These are phyloP conservation scores for Gallirallus australis DNA, from an alignment of 2,797 vertebrate genomes.

Conservation along the genomic window DNA sequence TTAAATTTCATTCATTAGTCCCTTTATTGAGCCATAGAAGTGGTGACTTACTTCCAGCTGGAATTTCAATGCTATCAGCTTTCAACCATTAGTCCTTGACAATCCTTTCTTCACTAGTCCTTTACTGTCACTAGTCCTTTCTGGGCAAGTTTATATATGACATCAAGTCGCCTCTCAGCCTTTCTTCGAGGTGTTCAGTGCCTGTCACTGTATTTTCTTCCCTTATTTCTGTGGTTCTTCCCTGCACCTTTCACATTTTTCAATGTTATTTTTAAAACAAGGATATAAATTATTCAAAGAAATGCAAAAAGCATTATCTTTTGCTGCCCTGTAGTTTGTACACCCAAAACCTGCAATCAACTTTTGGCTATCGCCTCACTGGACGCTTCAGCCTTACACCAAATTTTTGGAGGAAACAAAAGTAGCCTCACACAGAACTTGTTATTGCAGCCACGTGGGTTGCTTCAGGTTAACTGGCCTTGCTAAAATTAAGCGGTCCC, in stretches of 20 bases:
- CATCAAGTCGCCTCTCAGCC: background rate
- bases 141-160: background rate
- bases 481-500: background rate
- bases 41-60: background rate
- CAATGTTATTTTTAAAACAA: background rate
- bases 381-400: background rate
- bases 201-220: background rate
- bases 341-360: background rate
- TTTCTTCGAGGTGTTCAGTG: background rate
- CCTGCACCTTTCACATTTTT: background rate
- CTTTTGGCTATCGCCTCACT: background rate
- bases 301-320: background rate
- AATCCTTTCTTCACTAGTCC: background rate
- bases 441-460: conserved; percentile 1
- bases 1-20: conserved; percentile 41
- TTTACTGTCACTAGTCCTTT: background rate
- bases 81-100: conserved; percentile 7
- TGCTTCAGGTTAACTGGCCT: background rate
- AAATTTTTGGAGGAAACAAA: background rate
- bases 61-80: conserved; percentile 30
- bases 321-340: background rate
- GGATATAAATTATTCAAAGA: background rate
- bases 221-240: background rate
- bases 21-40: background rate
- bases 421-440: background rate